Evolutionary conservation across 2,113 vertebrate species (phyloP).

Genomic region (Laticauda colubrina): DNA sequence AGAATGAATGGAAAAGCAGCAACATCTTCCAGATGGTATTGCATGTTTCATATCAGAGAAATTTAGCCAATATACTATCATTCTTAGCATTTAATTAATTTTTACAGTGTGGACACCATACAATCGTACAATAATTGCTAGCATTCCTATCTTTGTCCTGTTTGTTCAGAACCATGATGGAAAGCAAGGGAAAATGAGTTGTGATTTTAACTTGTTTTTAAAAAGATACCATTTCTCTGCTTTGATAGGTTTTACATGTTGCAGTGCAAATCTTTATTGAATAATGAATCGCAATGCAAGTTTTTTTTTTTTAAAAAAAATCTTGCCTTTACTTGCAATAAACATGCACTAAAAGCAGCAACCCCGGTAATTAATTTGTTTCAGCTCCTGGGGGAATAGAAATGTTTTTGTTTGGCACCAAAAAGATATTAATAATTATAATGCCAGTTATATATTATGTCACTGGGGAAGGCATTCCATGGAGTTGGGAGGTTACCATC

Average conservation of each 20-base stretch:
- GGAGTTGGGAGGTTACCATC: background rate
- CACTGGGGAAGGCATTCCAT: background rate
- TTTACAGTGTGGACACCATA: background rate
- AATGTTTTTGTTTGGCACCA: background rate
- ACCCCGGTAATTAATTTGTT: background rate
- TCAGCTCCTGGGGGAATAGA: background rate
- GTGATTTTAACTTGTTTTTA: background rate
- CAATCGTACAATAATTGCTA: background rate
- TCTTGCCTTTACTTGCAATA: background rate
- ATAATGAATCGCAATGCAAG: background rate
- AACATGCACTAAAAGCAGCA: background rate
- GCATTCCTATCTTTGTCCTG: background rate
- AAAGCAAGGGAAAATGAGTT: background rate
- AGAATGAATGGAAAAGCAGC: background rate
- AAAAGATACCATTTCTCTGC: background rate
- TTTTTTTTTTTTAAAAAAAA: background rate
- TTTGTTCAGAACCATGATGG: background rate
- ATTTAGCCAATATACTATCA: background rate
- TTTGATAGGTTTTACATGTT: background rate
- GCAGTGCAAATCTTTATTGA: background rate
- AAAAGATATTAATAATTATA: background rate
- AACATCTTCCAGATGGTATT: background rate
- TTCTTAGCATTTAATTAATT: background rate
- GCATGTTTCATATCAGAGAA: background rate
- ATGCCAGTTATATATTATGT: background rate